Evolutionary conservation across 1,140 invertebrate species (phyloP).

Genomic region (Pseudomyrmex concolor): DNA sequence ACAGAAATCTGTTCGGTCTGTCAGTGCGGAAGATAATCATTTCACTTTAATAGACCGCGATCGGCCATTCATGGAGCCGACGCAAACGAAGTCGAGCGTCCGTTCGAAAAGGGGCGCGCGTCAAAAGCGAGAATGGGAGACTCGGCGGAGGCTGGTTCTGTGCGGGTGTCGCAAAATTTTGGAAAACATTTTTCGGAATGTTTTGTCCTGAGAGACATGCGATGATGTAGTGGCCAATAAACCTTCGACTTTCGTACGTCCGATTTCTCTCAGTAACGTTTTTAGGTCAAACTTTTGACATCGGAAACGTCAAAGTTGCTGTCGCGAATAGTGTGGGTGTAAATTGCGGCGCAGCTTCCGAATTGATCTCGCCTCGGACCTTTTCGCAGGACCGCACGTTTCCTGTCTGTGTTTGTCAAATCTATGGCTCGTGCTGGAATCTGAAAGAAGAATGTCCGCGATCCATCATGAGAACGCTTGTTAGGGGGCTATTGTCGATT

Average conservation of each 20-base stretch:
- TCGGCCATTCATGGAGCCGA: constrained; percentile 63
- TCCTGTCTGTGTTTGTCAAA: constrained; percentile 58
- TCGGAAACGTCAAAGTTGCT: constrained; percentile 8
- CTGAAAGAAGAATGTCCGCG: constrained; percentile 59
- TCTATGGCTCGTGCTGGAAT: constrained; percentile 54
- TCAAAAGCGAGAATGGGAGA: constrained; percentile 55
- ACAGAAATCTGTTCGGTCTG: constrained; percentile 53
- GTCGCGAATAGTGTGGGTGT: constrained; percentile 47
- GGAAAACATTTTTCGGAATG: constrained; percentile 6
- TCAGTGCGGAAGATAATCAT: constrained; percentile 70
- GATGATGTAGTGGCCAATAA: constrained; percentile 65
- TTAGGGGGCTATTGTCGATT: constrained; percentile 69
- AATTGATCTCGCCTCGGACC: constrained; percentile 45
- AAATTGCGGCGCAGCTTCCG: constrained; percentile 45
- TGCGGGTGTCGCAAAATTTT: constrained; percentile 3
- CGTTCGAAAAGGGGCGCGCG: constrained; percentile 60
- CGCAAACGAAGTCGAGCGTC: constrained; percentile 57
- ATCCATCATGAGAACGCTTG: constrained; percentile 76
- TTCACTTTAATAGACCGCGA: constrained; percentile 75
- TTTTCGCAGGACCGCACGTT: constrained; percentile 34
- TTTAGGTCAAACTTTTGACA: background rate
- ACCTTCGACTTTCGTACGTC: background rate
- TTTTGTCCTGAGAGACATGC: constrained; percentile 6
- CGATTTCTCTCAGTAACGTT: background rate
- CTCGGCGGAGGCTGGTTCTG: constrained; percentile 27